Evolutionary conservation across 2,888 invertebrate species (phyloP), one percentile per base, ranked within the genome.

Genomic region (Cryptus viduatorius): DNA sequence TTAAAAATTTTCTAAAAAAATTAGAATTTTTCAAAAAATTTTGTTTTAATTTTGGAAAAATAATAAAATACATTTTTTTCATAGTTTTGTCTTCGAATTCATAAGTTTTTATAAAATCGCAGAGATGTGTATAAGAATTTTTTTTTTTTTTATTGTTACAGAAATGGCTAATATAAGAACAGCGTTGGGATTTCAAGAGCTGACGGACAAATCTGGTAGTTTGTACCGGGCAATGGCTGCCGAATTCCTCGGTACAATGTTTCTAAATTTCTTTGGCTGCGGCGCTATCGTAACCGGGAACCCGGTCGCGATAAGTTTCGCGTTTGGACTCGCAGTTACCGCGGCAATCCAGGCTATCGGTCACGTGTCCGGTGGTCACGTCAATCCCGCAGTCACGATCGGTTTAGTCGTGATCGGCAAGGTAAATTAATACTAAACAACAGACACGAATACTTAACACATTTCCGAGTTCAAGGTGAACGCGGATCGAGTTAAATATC

Each of bases 321-420:
- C 97, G 29, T 98, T 98, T 93, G 98, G 98, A 61, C 95, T 98
- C 65, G 95, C 96, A n/a, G 96, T 98, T 80, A 98, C 96, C 90
- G 96, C 97, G 84, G 95, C 96, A 88, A 97, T 98, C 46, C 97
- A 98, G 94, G 96, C 96, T 72, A 95, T 98, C 88, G 98, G 98
- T 3, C 98, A 98, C 94, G 95, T 98, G 75, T 98, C 98, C 81
- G 98, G 98, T 1, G 98, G 97, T 10, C 98, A 98, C 94, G 95
- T 98, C 84, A 99, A 99, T 95, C 98, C 98, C 1, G 98, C 98
- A 0, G 98, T 99, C 59, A 98, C 98, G 4, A 93, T 95, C 19
- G 98, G 97, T 1, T 95, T 98, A 94, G 94, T 98, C 76, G 96
- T 96, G 12, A 96, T 97, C 8, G 97, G 98, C 8, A 96, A 97